A percentile compares a stretch with the other conserved stretches of the same genome.
Evolutionary conservation across 1,140 invertebrate species (phyloP).

Genomic region (Rhyzopertha dominica): DNA sequence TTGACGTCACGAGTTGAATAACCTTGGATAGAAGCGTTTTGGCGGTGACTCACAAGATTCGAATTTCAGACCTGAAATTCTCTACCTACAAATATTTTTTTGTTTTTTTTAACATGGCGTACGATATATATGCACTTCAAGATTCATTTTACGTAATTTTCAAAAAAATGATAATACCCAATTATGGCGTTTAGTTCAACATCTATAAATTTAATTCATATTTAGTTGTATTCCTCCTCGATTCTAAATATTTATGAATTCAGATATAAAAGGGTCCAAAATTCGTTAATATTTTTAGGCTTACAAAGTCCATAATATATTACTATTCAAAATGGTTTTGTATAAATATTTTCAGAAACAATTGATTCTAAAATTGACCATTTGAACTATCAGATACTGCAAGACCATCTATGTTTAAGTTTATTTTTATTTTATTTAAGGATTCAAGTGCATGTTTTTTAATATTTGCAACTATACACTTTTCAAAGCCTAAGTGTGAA

Average conservation of each 20-base stretch:
- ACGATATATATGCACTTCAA: no score
- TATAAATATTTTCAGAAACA: background rate
- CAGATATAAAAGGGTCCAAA: conserved; percentile 9
- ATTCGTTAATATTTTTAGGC: conserved; percentile 8
- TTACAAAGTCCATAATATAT: conserved; percentile 3
- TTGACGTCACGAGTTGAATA: no score
- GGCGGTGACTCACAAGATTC: no score
- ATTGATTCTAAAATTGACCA: conserved; percentile 5
- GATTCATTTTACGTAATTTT: no score
- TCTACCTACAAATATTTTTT: no score
- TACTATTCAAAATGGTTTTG: conserved; percentile 8
- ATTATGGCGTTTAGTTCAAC: no score
- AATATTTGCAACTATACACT: background rate
- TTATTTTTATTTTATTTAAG: background rate
- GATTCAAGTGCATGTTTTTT: background rate
- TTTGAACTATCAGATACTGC: background rate
- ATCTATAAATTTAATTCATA: no score
- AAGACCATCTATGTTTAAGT: conserved; percentile 5
- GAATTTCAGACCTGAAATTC: no score
- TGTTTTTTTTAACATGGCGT: no score
- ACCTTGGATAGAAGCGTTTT: no score
- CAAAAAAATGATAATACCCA: no score
- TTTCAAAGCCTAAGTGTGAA: background rate
- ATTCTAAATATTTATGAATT: conserved; percentile 5
- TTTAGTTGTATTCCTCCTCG: background rate